Percentiles rank a stretch among this genome's conserved stretches.
Conservation (phyloP, 92 coral and sea anemone species). For the Meandrina meandrites region DNA sequence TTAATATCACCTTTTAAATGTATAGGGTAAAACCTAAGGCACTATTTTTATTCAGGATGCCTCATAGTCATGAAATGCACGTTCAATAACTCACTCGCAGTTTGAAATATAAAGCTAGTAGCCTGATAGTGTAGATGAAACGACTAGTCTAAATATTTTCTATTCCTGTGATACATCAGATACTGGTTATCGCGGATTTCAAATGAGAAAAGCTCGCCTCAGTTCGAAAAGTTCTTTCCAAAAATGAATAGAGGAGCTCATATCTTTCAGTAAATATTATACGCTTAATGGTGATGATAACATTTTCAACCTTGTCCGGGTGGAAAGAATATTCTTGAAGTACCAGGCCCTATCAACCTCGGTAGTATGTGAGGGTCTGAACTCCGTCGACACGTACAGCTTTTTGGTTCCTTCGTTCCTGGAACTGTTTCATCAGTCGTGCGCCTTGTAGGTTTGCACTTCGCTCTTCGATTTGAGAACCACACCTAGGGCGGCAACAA, state of each 20-base stretch:
- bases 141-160: neutral
- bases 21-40: too few relatives aligned
- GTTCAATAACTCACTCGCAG: neutral
- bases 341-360: neutral
- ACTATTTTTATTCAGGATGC: too few relatives aligned
- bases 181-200: too few relatives aligned
- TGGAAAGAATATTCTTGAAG: slow-evolving; percentile 12
- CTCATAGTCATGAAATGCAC: too few relatives aligned
- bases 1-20: too few relatives aligned
- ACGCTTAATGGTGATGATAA: neutral
- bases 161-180: too few relatives aligned
- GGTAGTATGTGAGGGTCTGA: neutral
- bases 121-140: neutral
- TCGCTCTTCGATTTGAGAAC: slow-evolving; percentile 35
- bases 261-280: too few relatives aligned
- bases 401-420: neutral
- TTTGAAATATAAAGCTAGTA: neutral
- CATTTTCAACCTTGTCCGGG: neutral
- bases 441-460: slow-evolving; percentile 10
- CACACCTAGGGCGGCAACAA: slow-evolving; percentile 21
- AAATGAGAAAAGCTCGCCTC: too few relatives aligned
- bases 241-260: too few relatives aligned
- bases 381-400: neutral
- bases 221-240: too few relatives aligned
- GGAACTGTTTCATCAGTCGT: neutral